Base-by-base conservation (phyloP, 2,797 vertebrate genomes). In the Pangasius djambal region DNA sequence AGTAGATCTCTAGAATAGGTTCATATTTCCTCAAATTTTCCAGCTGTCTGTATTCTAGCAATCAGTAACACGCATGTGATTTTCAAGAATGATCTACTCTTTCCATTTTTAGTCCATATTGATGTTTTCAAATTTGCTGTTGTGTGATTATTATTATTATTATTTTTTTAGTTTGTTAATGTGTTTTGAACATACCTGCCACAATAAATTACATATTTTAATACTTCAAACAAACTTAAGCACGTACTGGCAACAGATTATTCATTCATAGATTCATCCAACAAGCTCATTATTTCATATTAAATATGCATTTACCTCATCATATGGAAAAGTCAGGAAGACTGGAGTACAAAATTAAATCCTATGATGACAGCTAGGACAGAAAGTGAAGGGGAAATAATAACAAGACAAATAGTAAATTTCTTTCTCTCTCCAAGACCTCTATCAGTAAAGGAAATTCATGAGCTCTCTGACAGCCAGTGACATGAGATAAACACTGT, bases 371-470 rank as follows among this genome's bases (percentile, higher is more conserved):
- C 78, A 65, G 69, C 40, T 25, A 69, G 74, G 37, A 78, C 59
- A 69, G 85, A 40, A 78, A 81, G 61, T 40, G 59, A 85, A 84
- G 89, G 40, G 89, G 72, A 78, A 88, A 74, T 75, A 25, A 74
- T 81, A 28, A 57, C 13, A 57, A 79, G 72, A 89, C 28, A 40
- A 89, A 85, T 28, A 67, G 25, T 52, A 89, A 88, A 89, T 72
- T 48, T 74, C 61, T 44, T 20, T 48, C 48, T 55, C n/a, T 31
- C 59, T 15, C n/a, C 34, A 52, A 77, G 37, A 77, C 74, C 59
- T 83, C 90, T 90, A 95, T 94, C 94, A 92, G 88, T 86, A 88
- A 88, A 93, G 83, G 89, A 89, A 92, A 95, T 94, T 92, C 92
- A 89, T 81, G 92, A 91, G 87, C 87, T 83, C 79, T 89, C 63